Evolutionary conservation across 2,113 vertebrate species (phyloP).

Genomic region (Anseranas semipalmata): DNA sequence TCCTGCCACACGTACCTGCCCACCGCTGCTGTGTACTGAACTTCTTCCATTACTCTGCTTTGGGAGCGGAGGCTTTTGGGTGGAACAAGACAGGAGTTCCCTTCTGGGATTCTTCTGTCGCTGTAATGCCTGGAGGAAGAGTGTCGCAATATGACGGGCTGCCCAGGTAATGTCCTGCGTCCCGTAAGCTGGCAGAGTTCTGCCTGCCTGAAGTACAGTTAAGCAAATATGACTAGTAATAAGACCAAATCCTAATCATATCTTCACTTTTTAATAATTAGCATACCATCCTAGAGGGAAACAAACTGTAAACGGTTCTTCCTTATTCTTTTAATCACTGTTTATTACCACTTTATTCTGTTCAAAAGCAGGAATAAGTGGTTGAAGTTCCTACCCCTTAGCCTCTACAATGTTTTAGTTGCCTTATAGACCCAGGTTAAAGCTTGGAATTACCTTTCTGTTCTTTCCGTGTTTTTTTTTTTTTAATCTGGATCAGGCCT

Average conservation of each 20-base stretch:
- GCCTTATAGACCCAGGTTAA: background rate
- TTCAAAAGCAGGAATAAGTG: background rate
- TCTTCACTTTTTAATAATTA: background rate
- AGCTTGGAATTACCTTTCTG: background rate
- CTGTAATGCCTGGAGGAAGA: fast-evolving
- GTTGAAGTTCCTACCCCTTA: background rate
- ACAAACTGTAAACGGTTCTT: background rate
- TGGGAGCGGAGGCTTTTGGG: background rate
- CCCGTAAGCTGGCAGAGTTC: fast-evolving
- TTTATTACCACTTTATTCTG: background rate
- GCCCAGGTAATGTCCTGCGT: background rate
- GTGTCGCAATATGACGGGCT: fast-evolving
- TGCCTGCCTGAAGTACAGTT: background rate
- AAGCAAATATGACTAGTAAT: background rate
- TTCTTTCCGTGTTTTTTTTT: background rate
- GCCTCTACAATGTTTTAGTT: background rate
- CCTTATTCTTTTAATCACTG: background rate
- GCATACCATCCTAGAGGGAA: background rate
- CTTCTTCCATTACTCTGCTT: background rate
- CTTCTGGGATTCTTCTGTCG: background rate
- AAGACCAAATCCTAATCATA: background rate
- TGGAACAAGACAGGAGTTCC: background rate
- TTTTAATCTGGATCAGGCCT: background rate
- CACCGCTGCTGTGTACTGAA: fast-evolving
- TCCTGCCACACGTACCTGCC: background rate